Percentiles rank a stretch among this genome's conserved stretches.
Conservation (phyloP, 1,140 invertebrate genomes). For the Rhopalosiphum maidis region DNA sequence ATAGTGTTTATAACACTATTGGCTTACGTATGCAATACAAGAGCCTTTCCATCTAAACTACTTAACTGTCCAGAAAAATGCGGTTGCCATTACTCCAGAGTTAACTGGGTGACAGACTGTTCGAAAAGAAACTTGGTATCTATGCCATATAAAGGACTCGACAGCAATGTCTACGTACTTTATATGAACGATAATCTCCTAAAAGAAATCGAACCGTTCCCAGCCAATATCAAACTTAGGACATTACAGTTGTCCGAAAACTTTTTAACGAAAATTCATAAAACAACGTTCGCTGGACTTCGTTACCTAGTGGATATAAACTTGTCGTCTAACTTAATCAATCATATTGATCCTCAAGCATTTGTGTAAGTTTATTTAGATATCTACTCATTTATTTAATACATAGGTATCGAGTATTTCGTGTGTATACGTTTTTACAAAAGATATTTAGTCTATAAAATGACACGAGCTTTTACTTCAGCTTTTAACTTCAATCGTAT, state of each 20-base stretch:
- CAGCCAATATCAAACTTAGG: constrained; percentile 71
- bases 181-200: constrained; percentile 76
- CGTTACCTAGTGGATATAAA: constrained; percentile 75
- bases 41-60: constrained; percentile 61
- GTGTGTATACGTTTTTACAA: not conserved
- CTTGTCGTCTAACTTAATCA: constrained; percentile 72
- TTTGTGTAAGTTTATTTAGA: constrained; percentile 69
- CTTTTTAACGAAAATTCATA: constrained; percentile 68
- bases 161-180: constrained; percentile 73
- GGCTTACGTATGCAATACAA: constrained; percentile 15
- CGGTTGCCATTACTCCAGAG: constrained; percentile 77
- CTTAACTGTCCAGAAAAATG: constrained; percentile 75
- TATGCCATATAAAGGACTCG: constrained; percentile 70
- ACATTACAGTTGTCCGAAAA: constrained; percentile 75
- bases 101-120: constrained; percentile 79
- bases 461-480: not conserved
- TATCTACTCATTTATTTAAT: not conserved
- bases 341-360: constrained; percentile 70
- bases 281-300: constrained; percentile 70
- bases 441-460: not conserved
- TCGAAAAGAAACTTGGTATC: constrained; percentile 76
- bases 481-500: constrained; percentile 22
- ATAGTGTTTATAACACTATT: constrained; percentile 38
- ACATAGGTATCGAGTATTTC: not conserved
- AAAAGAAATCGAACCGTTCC: constrained; percentile 68